A percentile compares a stretch with the other conserved stretches of the same genome.
Evolutionary conservation across 2,888 invertebrate genomes (phyloP).

Genomic region (Halictus ligatus): DNA sequence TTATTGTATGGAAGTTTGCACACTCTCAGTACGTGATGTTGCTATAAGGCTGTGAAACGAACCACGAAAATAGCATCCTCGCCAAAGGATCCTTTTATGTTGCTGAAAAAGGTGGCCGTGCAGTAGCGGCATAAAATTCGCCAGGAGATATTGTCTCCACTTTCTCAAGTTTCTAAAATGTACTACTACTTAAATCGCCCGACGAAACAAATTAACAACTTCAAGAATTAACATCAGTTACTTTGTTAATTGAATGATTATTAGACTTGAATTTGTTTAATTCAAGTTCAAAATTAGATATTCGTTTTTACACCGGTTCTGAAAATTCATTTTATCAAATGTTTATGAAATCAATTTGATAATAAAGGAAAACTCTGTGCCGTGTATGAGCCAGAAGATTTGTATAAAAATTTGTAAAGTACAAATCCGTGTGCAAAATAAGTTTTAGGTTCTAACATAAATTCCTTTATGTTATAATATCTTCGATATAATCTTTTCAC

Average conservation of each 20-base stretch:
- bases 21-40: conserved; percentile 16
- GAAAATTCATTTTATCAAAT: no score
- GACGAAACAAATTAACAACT: not conserved
- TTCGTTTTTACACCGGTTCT: no score
- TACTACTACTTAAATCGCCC: not conserved
- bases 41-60: conserved; percentile 6
- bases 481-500: no score
- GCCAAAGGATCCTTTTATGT: not conserved
- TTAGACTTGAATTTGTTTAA: no score
- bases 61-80: conserved; percentile 11
- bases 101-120: not conserved
- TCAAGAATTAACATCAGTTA: not conserved
- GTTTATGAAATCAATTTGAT: no score
- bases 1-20: conserved; percentile 19
- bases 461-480: no score
- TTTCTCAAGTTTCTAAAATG: not conserved
- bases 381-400: no score
- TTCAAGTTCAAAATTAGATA: no score
- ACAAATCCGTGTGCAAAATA: no score
- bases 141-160: not conserved
- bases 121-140: not conserved
- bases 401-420: no score
- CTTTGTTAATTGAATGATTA: not conserved
- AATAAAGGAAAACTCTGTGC: no score
- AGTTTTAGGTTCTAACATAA: no score